Conservation (phyloP, 2,888 invertebrate genomes). For the Amaurobius ferox region DNA sequence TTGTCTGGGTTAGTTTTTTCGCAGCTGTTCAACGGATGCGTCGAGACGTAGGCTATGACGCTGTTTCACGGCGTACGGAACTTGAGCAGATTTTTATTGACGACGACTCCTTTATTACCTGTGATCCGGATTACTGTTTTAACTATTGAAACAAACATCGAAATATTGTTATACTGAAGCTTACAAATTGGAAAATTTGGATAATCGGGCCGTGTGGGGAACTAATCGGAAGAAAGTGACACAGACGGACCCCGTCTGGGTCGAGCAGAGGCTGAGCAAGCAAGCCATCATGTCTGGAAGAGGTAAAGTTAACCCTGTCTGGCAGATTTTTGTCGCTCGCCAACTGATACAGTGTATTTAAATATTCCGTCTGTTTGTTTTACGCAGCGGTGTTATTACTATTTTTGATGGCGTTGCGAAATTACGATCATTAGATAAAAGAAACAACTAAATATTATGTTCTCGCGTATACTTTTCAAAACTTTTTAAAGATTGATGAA, state of each 20-base stretch:
- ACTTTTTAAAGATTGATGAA: conserved; percentile 39
- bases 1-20: conserved; percentile 73
- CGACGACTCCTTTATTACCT: conserved; percentile 33
- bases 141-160: conserved; percentile 24
- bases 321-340: conserved; percentile 62
- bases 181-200: conserved; percentile 28
- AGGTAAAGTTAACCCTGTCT: conserved; percentile 69
- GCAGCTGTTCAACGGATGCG: conserved; percentile 72
- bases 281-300: conserved; percentile 71
- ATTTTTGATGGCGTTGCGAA: conserved; percentile 37
- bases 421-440: not conserved
- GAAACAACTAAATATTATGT: not conserved
- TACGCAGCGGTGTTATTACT: conserved; percentile 31
- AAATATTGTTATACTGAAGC: conserved; percentile 19
- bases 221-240: conserved; percentile 60
- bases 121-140: conserved; percentile 15
- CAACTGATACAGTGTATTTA: conserved; percentile 60
- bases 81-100: conserved; percentile 36
- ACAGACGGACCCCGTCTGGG: conserved; percentile 65
- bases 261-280: conserved; percentile 41
- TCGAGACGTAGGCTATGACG: conserved; percentile 70
- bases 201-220: conserved; percentile 32
- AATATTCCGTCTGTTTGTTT: conserved; percentile 52
- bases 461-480: not conserved
- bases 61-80: conserved; percentile 38